phyloP scores from a whole-genome alignment of 2,888 invertebrate species.

The Julus scandinavius region DNA sequence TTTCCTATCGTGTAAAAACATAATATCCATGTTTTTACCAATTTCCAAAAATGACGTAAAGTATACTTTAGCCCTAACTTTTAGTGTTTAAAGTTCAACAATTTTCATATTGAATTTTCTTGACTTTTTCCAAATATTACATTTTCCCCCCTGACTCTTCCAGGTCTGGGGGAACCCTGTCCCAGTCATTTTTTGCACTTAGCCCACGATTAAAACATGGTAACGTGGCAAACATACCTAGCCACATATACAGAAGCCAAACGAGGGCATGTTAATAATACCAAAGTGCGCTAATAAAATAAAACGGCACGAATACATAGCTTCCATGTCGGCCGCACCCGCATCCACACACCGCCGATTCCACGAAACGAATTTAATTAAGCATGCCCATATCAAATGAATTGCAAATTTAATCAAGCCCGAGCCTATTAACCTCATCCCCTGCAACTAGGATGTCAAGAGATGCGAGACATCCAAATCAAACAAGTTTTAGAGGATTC shows the following conservation, averaged over 20 bases:
- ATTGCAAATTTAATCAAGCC: slow-evolving; percentile 26
- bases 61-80: no score
- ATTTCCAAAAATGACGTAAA: no score
- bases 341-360: background rate
- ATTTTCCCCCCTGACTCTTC: no score
- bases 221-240: background rate
- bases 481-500: slow-evolving; percentile 3
- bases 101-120: no score
- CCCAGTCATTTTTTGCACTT: background rate
- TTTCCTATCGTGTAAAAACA: no score
- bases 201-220: no score
- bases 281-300: background rate
- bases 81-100: no score
- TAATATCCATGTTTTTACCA: no score
- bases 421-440: slow-evolving; percentile 26
- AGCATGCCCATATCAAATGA: slow-evolving; percentile 33
- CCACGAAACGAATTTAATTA: slow-evolving; percentile 33
- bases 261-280: background rate
- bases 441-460: slow-evolving; percentile 14
- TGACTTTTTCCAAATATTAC: no score
- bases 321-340: background rate
- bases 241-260: background rate
- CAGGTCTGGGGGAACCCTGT: background rate
- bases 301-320: background rate
- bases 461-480: background rate